Evolutionary conservation across 2,797 vertebrate species (phyloP).

Genomic region (Streptopelia turtur): DNA sequence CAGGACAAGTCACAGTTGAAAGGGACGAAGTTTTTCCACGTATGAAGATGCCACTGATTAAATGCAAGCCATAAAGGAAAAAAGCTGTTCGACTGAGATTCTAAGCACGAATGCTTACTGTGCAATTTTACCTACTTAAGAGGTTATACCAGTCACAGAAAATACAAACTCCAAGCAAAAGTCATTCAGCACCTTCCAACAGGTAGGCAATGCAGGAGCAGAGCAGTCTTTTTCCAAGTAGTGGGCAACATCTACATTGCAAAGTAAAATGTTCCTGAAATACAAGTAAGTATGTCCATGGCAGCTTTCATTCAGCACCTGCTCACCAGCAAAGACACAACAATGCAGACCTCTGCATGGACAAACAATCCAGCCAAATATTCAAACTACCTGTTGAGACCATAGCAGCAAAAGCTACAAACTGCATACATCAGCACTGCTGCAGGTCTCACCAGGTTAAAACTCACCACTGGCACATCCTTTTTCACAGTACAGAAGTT

Average conservation of each 20-base stretch:
- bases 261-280: background rate
- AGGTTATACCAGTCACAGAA: background rate
- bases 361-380: background rate
- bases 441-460: background rate
- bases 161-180: background rate
- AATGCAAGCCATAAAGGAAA: background rate
- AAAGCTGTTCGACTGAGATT: background rate
- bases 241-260: background rate
- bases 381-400: background rate
- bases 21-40: background rate
- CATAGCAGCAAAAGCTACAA: background rate
- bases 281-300: background rate
- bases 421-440: background rate
- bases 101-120: background rate
- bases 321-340: background rate
- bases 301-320: background rate
- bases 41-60: background rate
- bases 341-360: background rate
- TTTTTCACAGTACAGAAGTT: background rate
- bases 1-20: background rate
- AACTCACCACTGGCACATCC: constrained; percentile 4
- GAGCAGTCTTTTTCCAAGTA: background rate
- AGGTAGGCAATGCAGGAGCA: background rate
- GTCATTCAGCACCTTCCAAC: background rate
- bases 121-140: background rate